Conservation (phyloP, 2,888 invertebrate genomes). For the Oscheius sp. region DNA sequence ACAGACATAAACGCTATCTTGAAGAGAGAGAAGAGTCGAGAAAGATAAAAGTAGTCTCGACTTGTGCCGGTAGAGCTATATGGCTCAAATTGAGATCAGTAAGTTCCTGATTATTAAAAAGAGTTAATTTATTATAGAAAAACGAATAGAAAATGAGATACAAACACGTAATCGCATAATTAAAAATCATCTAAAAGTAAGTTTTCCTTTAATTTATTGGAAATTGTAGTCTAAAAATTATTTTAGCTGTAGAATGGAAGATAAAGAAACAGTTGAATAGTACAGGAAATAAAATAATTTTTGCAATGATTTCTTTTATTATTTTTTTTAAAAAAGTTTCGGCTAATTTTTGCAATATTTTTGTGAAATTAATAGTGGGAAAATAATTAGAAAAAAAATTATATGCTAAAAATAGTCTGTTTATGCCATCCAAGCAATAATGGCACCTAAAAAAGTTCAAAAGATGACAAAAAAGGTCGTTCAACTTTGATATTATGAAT, state of each 20-base stretch:
- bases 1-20: conserved; percentile 32
- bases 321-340: no score
- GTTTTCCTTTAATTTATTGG: not conserved
- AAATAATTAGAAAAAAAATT: no score
- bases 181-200: conserved; percentile 53
- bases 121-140: not conserved
- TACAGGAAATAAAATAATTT: no score
- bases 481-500: no score
- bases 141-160: conserved; percentile 49
- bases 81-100: conserved; percentile 33
- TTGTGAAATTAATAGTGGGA: no score
- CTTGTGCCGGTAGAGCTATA: not conserved
- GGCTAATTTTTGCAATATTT: not conserved
- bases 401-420: no score
- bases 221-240: not conserved
- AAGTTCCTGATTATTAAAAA: not conserved
- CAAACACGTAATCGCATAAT: conserved; percentile 55
- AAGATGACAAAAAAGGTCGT: no score
- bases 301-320: no score
- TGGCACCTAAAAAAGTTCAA: no score
- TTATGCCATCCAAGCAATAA: no score
- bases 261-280: no score
- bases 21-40: conserved; percentile 13
- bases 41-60: conserved; percentile 20
- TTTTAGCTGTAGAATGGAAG: no score